These are phyloP conservation scores for Melieria picta DNA, from an alignment of 2,888 invertebrate genomes.

Conservation along the genomic window DNA sequence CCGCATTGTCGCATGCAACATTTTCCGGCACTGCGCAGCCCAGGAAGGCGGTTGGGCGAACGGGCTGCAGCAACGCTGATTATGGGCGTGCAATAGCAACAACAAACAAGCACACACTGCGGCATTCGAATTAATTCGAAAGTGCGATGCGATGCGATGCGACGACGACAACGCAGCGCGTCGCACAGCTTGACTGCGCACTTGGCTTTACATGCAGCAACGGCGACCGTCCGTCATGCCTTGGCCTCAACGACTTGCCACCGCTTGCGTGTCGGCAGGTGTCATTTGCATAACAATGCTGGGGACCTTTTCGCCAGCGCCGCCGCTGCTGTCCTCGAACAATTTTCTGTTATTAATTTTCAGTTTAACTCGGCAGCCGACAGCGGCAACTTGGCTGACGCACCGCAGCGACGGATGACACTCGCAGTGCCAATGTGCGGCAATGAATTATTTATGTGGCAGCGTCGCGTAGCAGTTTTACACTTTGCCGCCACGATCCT, in stretches of 20 bases:
- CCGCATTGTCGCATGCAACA: constrained; percentile 21
- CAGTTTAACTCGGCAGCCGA: constrained; percentile 25
- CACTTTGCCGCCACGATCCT: constrained; percentile 24
- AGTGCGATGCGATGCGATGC: constrained; percentile 6
- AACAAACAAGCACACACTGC: constrained; percentile 40
- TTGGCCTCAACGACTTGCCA: constrained; percentile 32
- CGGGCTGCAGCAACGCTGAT: constrained; percentile 9
- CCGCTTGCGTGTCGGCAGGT: constrained; percentile 62
- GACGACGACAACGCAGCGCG: neutral
- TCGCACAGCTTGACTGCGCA: constrained; percentile 1
- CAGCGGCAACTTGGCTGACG: constrained; percentile 10
- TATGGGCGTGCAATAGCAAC: constrained; percentile 22
- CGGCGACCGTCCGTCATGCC: too few relatives aligned
- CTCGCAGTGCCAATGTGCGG: neutral
- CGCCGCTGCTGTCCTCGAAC: constrained; percentile 43
- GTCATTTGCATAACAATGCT: constrained; percentile 67
- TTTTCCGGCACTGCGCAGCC: constrained; percentile 15
- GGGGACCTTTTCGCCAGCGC: constrained; percentile 49
- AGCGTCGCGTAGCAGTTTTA: constrained; percentile 28
- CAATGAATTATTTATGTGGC: constrained; percentile 45
- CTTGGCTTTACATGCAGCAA: too few relatives aligned
- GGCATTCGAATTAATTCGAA: constrained; percentile 27
- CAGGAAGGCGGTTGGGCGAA: neutral
- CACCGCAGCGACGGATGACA: constrained; percentile 9
- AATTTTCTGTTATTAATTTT: constrained; percentile 38